Base-by-base conservation (phyloP, 2,797 vertebrate genomes). In the Rhadinocentrus ornatus region DNA sequence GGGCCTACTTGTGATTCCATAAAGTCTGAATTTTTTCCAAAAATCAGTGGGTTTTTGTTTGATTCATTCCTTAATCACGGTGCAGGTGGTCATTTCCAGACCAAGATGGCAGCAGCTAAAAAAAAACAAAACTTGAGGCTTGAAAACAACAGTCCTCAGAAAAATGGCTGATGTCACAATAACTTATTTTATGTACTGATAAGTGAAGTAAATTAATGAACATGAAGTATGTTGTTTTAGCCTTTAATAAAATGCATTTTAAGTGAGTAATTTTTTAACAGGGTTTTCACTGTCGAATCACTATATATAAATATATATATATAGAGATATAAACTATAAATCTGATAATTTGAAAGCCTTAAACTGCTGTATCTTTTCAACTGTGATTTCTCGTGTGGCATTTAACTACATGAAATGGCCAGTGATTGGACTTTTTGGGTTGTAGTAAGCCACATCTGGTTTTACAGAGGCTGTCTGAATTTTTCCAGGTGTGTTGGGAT, bases 281-380 rank as follows among this genome's bases (percentile, higher is more conserved):
- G 44, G 53, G 34, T 37, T 69, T 29, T 50, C 24, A 61, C 12
- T 58, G 75, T 67, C 35, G 16, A 80, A 71, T 78, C 75, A 77
- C 53, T 73, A n/a, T n/a, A n/a, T n/a, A n/a, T n/a, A n/a, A n/a
- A n/a, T n/a, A n/a, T n/a, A n/a, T n/a, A n/a, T n/a, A n/a, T n/a
- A n/a, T n/a, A n/a, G n/a, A n/a, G 60, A 63, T 44, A 69, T 62
- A 53, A 52, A 75, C 39, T 71, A 16, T 67, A 75, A 75, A 66
- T 44, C 22, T 75, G 34, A 64, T 71, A 34, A 82, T 73, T 71
- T 69, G 16, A 85, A 86, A 78, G 82, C 86, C 91, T 89, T 91
- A 76, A 79, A 83, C 81, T 89, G 82, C 75, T 88, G 83, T 80
- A 88, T 50, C 35, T 54, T 77, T 79, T 56, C 34, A 67, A 85